phyloP scores from a whole-genome alignment of 2,888 invertebrate species.

The Rhamphomyia laevipes region DNA sequence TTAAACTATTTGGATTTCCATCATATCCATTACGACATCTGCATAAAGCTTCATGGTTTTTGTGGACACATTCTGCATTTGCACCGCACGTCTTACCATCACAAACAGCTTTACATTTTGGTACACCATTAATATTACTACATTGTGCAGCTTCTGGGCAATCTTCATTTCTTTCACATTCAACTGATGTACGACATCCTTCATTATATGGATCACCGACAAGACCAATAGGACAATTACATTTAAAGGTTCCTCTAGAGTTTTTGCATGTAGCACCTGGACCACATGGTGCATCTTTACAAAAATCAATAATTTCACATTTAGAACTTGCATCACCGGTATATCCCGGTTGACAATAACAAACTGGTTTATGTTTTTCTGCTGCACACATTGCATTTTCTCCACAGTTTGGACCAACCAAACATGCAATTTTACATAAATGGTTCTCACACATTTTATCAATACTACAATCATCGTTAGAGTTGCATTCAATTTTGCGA shows the following conservation, averaged over 20 bases:
- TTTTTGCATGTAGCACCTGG: constrained; percentile 71
- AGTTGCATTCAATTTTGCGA: constrained; percentile 63
- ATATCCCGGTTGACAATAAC: constrained; percentile 79
- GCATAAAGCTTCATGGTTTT: constrained; percentile 65
- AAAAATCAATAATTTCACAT: constrained; percentile 67
- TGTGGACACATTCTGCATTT: constrained; percentile 71
- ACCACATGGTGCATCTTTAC: constrained; percentile 65
- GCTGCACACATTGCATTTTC: constrained; percentile 76
- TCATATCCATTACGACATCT: constrained; percentile 66
- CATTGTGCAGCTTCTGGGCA: constrained; percentile 74
- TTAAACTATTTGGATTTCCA: constrained; percentile 59
- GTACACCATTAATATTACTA: constrained; percentile 53
- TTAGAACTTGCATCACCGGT: constrained; percentile 64
- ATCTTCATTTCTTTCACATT: constrained; percentile 66
- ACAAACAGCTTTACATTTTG: constrained; percentile 77
- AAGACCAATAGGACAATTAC: constrained; percentile 63
- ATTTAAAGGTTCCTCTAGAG: constrained; percentile 65
- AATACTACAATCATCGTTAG: constrained; percentile 59
- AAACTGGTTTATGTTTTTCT: constrained; percentile 65
- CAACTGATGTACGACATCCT: constrained; percentile 70
- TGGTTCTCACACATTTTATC: constrained; percentile 74
- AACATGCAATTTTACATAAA: constrained; percentile 77
- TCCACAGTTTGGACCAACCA: constrained; percentile 72
- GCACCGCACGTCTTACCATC: constrained; percentile 64
- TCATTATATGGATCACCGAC: constrained; percentile 78